Evolutionary conservation across 2,113 vertebrate genomes (phyloP).

Genomic region (Labeo rohita): DNA sequence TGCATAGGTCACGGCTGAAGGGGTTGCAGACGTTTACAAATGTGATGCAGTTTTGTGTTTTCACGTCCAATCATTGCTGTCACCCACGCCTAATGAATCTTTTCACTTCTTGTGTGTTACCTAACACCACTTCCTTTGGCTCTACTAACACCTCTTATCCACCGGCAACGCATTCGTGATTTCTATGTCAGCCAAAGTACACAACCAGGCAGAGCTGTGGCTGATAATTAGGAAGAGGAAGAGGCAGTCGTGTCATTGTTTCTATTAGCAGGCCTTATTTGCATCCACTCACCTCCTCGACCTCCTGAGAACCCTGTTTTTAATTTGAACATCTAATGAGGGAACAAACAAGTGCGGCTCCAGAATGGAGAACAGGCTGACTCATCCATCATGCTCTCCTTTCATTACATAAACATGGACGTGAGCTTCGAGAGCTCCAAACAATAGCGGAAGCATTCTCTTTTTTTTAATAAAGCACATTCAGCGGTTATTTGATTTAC

Average conservation of each 20-base stretch:
- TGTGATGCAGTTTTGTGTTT: neutral
- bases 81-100: neutral
- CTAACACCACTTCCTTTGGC: neutral
- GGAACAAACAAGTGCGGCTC: conserved; percentile 6
- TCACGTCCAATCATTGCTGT: neutral
- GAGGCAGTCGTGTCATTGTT: conserved; percentile 1
- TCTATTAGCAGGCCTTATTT: conserved; percentile 20
- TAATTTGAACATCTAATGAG: conserved; percentile 23
- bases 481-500: conserved; percentile 26
- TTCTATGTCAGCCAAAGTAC: neutral
- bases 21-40: too few species aligned
- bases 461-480: conserved; percentile 2
- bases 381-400: neutral
- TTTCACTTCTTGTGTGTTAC: neutral
- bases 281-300: conserved; percentile 23
- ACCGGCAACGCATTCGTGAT: neutral
- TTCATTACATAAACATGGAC: conserved; percentile 14
- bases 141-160: neutral
- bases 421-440: neutral
- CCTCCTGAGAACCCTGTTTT: conserved; percentile 9
- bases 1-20: too few species aligned
- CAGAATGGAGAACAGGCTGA: conserved; percentile 7
- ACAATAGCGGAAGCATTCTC: conserved; percentile 28
- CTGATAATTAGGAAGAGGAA: neutral
- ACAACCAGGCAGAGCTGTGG: neutral